A percentile compares a stretch with the other conserved stretches of the same genome.
Evolutionary conservation across 1,140 invertebrate genomes (phyloP).

Genomic region (Lordiphosa clarofinis): DNA sequence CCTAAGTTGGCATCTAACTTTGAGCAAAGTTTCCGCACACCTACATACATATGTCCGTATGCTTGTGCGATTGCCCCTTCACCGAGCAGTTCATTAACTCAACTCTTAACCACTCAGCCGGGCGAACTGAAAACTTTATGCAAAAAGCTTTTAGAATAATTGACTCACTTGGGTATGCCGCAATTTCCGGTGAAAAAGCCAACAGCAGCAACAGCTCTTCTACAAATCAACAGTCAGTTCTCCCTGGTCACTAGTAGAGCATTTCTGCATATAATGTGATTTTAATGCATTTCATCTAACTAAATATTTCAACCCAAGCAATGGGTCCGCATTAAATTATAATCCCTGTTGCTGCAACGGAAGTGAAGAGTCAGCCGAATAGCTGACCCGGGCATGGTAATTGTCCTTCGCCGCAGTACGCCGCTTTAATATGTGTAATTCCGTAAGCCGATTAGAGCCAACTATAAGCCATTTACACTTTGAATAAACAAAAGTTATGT

Average conservation of each 20-base stretch:
- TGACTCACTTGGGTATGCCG: constrained; percentile 74
- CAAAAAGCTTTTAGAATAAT: constrained; percentile 78
- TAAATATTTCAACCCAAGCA: constrained; percentile 45
- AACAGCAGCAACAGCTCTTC: constrained; percentile 24
- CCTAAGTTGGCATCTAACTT: constrained; percentile 44
- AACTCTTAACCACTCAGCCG: constrained; percentile 45
- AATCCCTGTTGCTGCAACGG: constrained; percentile 38
- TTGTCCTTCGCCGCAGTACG: neutral
- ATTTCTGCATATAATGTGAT: constrained; percentile 59
- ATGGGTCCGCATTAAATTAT: constrained; percentile 34
- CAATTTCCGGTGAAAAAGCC: constrained; percentile 73
- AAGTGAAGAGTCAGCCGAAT: constrained; percentile 39
- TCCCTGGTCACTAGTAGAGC: constrained; percentile 45
- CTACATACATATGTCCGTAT: neutral
- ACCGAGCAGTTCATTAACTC: constrained; percentile 57
- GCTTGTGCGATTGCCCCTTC: constrained; percentile 17
- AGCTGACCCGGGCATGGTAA: neutral
- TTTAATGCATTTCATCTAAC: constrained; percentile 61
- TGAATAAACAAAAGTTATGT: constrained; percentile 38
- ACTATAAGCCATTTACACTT: constrained; percentile 41
- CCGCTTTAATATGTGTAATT: constrained; percentile 24
- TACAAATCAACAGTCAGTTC: constrained; percentile 1
- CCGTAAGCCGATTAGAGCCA: constrained; percentile 59
- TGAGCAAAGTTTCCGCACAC: constrained; percentile 31
- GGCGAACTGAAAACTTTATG: constrained; percentile 54